Percentiles rank a stretch among this genome's conserved stretches.
phyloP scores from a whole-genome alignment of 2,888 invertebrate species.

The Apomyelois bistriatella region DNA sequence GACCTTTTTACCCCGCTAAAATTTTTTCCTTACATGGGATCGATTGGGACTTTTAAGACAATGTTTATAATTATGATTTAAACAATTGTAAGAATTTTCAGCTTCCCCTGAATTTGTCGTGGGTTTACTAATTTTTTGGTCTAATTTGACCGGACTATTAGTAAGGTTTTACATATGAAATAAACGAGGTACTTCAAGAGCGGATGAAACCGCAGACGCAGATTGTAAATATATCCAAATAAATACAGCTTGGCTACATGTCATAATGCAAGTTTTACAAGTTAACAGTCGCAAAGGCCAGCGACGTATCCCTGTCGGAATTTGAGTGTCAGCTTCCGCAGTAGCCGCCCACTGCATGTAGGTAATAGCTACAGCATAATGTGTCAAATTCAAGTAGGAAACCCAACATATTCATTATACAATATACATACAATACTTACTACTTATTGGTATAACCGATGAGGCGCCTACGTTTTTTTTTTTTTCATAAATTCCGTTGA shows the following conservation, averaged over 20 bases:
- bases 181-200: too few species aligned
- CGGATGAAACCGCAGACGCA: too few species aligned
- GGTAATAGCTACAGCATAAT: slow-evolving; percentile 2
- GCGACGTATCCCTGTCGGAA: slow-evolving; percentile 32
- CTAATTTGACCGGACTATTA: too few species aligned
- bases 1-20: too few species aligned
- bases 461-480: slow-evolving; percentile 45
- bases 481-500: slow-evolving; percentile 37
- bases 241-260: neutral
- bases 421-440: neutral
- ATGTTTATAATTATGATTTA: too few species aligned
- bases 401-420: neutral
- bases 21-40: too few species aligned
- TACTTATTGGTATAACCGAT: neutral
- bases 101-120: too few species aligned
- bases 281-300: slow-evolving; percentile 32
- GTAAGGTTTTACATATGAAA: too few species aligned
- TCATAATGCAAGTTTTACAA: slow-evolving; percentile 9
- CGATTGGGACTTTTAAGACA: too few species aligned
- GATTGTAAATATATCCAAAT: too few species aligned
- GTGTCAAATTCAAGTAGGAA: neutral
- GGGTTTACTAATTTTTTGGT: too few species aligned
- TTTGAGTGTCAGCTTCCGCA: slow-evolving; percentile 36
- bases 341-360: slow-evolving; percentile 23
- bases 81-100: too few species aligned